These are phyloP conservation scores for Diceros bicornis DNA, from an alignment of 2,797 vertebrate genomes.

Conservation along the genomic window DNA sequence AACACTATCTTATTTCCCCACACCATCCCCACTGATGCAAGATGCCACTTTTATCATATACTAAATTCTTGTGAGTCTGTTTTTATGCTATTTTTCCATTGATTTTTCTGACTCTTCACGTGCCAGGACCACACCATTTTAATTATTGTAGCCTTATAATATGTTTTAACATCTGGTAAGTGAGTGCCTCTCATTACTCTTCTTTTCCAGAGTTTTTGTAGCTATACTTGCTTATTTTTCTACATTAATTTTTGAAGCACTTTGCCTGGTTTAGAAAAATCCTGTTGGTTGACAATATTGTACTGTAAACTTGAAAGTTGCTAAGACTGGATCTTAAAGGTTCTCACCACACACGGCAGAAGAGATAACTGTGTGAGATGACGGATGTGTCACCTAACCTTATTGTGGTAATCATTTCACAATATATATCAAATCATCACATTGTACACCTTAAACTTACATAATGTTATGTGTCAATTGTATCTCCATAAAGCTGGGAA, in stretches of 20 bases:
- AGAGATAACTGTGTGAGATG: background rate
- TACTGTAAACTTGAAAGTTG: background rate
- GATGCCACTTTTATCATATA: background rate
- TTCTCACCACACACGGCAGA: background rate
- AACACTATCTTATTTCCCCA: background rate
- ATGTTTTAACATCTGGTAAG: background rate
- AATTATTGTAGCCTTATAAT: background rate
- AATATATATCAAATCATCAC: background rate
- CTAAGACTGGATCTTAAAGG: background rate
- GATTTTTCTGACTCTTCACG: background rate
- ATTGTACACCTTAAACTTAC: background rate
- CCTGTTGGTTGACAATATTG: background rate
- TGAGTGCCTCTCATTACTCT: background rate
- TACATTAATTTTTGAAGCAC: background rate
- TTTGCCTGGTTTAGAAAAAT: background rate
- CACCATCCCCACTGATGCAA: background rate
- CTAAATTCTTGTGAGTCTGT: background rate
- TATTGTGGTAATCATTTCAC: background rate
- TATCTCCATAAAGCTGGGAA: background rate
- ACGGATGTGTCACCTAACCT: background rate
- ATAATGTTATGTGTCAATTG: background rate
- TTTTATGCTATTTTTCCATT: background rate
- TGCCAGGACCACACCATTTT: background rate
- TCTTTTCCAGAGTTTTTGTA: background rate
- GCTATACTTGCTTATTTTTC: background rate